phyloP scores from a whole-genome alignment of 2,888 invertebrate genomes.

The Standfussiana lucernea region DNA sequence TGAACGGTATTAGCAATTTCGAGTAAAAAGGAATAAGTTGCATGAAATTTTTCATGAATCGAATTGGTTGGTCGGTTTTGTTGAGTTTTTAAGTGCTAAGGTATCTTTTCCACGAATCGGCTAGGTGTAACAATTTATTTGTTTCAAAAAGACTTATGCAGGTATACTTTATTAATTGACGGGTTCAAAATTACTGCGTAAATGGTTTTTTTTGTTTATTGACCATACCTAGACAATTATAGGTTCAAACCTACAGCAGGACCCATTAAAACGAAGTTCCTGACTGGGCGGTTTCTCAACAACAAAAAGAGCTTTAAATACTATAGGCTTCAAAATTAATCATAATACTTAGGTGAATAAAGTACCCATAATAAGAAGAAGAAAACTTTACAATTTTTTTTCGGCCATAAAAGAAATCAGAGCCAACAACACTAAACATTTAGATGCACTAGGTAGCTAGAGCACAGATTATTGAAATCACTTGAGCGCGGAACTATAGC shows the following conservation, averaged over 20 bases:
- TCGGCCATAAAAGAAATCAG: neutral
- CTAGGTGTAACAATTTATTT: neutral
- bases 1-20: neutral
- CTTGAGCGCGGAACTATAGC: conserved; percentile 48
- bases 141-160: too few relatives aligned
- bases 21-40: neutral
- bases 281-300: too few relatives aligned
- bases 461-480: conserved; percentile 60
- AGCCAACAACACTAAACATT: neutral
- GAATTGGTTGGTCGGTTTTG: neutral
- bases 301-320: neutral
- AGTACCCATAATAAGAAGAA: neutral
- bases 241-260: neutral
- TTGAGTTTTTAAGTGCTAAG: neutral
- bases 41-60: conserved; percentile 5
- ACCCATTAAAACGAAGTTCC: neutral
- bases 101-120: neutral
- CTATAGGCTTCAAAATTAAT: neutral
- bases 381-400: neutral
- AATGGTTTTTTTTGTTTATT: neutral
- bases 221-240: neutral
- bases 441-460: conserved; percentile 9
- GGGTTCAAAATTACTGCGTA: neutral
- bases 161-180: too few relatives aligned
- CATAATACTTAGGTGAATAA: neutral